Evolutionary conservation across 2,113 vertebrate genomes (phyloP).

Genomic region (Saccopteryx leptura): DNA sequence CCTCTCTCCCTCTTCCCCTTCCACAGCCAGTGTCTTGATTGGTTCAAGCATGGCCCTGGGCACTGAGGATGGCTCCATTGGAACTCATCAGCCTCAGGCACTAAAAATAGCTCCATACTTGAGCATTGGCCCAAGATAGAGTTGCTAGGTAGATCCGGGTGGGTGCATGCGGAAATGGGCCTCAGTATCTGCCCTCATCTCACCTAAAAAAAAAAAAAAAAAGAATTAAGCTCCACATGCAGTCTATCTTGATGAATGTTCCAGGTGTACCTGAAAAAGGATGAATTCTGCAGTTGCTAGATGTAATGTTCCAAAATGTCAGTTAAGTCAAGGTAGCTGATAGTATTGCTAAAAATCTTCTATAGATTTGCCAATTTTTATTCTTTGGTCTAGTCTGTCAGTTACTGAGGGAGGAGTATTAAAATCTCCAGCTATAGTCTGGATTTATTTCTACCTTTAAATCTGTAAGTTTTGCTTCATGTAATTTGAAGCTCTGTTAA

Average conservation of each 20-base stretch:
- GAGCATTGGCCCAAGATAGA: too few species aligned
- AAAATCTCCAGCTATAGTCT: neutral
- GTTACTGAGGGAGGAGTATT: neutral
- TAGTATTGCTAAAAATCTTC: neutral
- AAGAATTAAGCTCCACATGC: neutral
- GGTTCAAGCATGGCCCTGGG: too few species aligned
- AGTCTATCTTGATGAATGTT: neutral
- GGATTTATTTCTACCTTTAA: neutral
- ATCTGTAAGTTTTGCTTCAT: neutral
- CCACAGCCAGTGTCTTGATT: too few species aligned
- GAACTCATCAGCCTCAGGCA: too few species aligned
- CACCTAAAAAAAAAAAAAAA: too few species aligned
- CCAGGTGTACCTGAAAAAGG: neutral
- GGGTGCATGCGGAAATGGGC: too few species aligned
- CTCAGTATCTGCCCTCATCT: too few species aligned
- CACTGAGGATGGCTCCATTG: too few species aligned
- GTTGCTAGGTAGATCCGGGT: too few species aligned
- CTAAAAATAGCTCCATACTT: too few species aligned
- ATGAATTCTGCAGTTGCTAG: conserved; percentile 1
- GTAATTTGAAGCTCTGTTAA: neutral
- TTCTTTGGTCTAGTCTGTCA: neutral
- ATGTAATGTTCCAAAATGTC: neutral
- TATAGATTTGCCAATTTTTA: neutral
- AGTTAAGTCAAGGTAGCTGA: neutral
- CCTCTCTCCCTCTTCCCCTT: too few species aligned